Evolutionary conservation across 2,113 vertebrate species (phyloP), one percentile per base, ranked within the genome.

Genomic region (Clarias batrachus): DNA sequence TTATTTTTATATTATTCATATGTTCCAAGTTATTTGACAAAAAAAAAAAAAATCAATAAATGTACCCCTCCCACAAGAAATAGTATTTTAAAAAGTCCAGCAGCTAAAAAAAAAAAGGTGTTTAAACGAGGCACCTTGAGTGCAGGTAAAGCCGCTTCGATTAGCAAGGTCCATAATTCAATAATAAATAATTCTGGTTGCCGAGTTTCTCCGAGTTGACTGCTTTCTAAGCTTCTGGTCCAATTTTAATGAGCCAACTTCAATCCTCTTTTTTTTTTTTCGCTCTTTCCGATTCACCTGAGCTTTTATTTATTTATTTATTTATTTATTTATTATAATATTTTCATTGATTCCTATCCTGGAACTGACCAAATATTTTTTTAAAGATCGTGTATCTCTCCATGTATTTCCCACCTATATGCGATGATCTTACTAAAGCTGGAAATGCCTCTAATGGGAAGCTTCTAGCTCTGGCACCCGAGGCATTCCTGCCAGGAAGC

Each of bases 401-500:
- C 3, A 2, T 37, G 33, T 37, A 37, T 81, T 81, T 73, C 37
- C 52, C 16, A 48, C 48, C 48, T 9, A 17, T 33, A 76, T 37
- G 41, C 82, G 68, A 71, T 79, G 73, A 85, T 85, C 41, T 82
- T 85, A 65, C 66, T 85, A 62, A 76, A 76, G 41, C 7, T 2
- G 27, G 48, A 88, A 85, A 85, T 85, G 27, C 59, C 83, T 85
- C 83, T 77, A 66, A 85, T 85, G 59, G 84, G 80, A 88, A 86
- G 37, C 84, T 85, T 79, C 52, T 33, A 60, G 54, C 84, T 78
- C 30, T 9, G 1, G 57, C 54, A 84, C 86, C 79, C 11, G 19
- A 60, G 81, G 81, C 30, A 65, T 88, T 86, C 85, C 48, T 82
- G 84, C 80, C 84, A 82, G 84, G 84, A 88, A 82, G 54, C 84